These are phyloP conservation scores for Montipora capricornis DNA, from an alignment of 64 coral and sea anemone genomes.

Conservation along the genomic window DNA sequence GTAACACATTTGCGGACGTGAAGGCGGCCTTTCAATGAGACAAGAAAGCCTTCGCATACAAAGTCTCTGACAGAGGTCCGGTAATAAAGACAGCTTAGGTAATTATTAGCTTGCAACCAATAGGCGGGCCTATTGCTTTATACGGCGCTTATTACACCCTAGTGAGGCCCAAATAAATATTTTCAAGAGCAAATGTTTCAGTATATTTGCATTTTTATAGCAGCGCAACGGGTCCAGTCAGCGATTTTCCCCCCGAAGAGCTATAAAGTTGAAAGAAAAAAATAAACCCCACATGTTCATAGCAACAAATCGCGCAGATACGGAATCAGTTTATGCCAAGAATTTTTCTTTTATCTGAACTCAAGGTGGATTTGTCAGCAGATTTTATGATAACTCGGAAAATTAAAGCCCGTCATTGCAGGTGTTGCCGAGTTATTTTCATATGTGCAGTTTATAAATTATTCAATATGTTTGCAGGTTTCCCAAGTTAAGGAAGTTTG, in stretches of 20 bases:
- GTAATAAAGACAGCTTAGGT: constrained; percentile 30
- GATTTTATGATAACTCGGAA: constrained; percentile 47
- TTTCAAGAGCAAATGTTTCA: constrained; percentile 64
- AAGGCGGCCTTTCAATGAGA: constrained; percentile 27
- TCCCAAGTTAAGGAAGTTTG: constrained; percentile 38
- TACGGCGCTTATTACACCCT: constrained; percentile 73
- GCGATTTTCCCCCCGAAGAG: not conserved
- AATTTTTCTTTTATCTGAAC: not conserved
- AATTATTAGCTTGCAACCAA: constrained; percentile 25
- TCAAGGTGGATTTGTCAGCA: constrained; percentile 43
- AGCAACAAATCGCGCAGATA: not conserved
- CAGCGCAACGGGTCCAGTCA: constrained; percentile 28
- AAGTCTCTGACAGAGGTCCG: not conserved
- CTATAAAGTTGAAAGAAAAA: not conserved
- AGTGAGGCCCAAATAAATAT: constrained; percentile 76
- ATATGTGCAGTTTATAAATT: constrained; percentile 90
- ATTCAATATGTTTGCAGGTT: constrained; percentile 88
- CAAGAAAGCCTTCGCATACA: constrained; percentile 31
- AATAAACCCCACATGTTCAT: not conserved
- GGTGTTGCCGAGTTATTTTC: constrained; percentile 76
- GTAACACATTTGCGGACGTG: not conserved
- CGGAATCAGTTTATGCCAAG: not conserved
- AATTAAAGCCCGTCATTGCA: constrained; percentile 59
- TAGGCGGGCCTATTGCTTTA: constrained; percentile 32
- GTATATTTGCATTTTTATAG: constrained; percentile 76